Conservation (phyloP, 2,113 vertebrate genomes). For the Mesoclemmys tuberculata region DNA sequence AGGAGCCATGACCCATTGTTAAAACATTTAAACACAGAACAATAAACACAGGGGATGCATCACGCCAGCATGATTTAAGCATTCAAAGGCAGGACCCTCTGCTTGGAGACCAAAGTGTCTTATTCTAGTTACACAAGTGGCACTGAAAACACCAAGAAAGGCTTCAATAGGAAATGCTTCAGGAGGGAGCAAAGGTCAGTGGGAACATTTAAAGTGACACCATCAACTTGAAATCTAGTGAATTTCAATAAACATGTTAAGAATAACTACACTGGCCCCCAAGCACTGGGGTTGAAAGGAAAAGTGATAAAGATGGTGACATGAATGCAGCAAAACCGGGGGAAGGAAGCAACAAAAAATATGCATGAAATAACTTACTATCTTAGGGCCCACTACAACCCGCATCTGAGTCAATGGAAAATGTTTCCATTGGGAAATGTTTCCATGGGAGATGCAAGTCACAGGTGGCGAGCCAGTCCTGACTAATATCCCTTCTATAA, state of each 20-base stretch:
- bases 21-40: background rate
- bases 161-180: background rate
- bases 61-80: background rate
- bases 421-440: background rate
- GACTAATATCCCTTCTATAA: background rate
- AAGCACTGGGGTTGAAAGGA: accelerated
- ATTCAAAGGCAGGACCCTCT: background rate
- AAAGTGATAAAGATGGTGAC: accelerated
- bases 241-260: background rate
- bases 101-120: background rate
- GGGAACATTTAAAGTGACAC: background rate
- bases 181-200: background rate
- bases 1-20: background rate
- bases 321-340: background rate
- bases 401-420: background rate
- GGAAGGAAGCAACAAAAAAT: background rate
- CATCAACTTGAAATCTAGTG: background rate
- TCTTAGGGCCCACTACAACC: background rate
- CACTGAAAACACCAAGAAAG: background rate
- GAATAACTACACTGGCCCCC: background rate
- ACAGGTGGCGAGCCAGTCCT: background rate
- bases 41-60: background rate
- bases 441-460: background rate
- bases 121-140: background rate
- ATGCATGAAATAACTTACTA: background rate